Percentiles rank a stretch among this genome's conserved stretches.
Evolutionary conservation across 2,113 vertebrate species (phyloP).

Genomic region (Sisor rabdophorus): DNA sequence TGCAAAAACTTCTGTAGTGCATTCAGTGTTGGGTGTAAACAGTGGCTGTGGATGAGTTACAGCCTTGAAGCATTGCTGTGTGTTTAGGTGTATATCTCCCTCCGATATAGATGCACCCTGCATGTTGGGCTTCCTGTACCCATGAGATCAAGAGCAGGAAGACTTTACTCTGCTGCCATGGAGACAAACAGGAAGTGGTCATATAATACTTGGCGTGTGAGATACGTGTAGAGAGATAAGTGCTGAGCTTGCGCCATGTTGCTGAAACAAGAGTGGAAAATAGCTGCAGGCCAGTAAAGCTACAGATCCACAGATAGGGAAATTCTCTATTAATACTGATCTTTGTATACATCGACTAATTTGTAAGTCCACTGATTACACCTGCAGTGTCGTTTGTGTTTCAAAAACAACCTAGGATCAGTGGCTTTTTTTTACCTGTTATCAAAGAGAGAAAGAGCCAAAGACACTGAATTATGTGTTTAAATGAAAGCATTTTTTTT

Average conservation of each 20-base stretch:
- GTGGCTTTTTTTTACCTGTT: background rate
- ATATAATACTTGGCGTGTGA: slow-evolving; percentile 64
- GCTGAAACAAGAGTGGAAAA: slow-evolving; percentile 24
- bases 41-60: background rate
- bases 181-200: slow-evolving; percentile 72
- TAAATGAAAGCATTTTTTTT: too few relatives aligned
- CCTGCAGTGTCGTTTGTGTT: background rate
- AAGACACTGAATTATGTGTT: too few relatives aligned
- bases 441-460: too few relatives aligned
- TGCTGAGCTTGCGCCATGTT: slow-evolving; percentile 29
- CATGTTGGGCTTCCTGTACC: slow-evolving; percentile 64
- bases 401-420: background rate
- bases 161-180: slow-evolving; percentile 65
- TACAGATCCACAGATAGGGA: slow-evolving; percentile 7
- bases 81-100: slow-evolving; percentile 1
- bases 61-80: background rate
- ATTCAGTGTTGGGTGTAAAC: background rate
- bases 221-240: slow-evolving; percentile 55
- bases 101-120: slow-evolving; percentile 13
- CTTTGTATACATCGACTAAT: background rate
- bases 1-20: background rate
- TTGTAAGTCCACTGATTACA: too few relatives aligned
- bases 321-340: background rate
- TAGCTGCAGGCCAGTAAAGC: slow-evolving; percentile 35
- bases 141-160: slow-evolving; percentile 62